These are phyloP conservation scores for Drosophila barbarae DNA, from an alignment of 2,888 invertebrate genomes.

Conservation along the genomic window DNA sequence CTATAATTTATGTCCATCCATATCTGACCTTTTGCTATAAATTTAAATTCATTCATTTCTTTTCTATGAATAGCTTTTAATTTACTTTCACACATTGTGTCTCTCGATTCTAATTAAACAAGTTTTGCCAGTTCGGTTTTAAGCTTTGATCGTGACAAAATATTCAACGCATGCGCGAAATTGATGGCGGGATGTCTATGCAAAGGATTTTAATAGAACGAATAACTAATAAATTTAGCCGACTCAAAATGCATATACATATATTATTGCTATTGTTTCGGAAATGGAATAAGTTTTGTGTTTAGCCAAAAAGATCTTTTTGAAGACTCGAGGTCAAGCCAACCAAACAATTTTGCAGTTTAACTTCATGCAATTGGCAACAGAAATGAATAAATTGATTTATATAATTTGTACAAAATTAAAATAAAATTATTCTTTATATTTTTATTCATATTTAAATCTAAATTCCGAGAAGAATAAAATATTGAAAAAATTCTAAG, in stretches of 20 bases:
- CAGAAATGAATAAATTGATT: too few relatives aligned
- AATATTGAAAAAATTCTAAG: too few relatives aligned
- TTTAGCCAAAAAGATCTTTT: neutral
- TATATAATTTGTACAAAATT: too few relatives aligned
- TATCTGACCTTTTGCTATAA: conserved; percentile 4
- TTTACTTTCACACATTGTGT: conserved; percentile 21
- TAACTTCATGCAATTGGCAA: neutral
- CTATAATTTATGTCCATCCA: neutral
- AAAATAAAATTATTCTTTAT: too few relatives aligned
- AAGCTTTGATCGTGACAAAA: conserved; percentile 13
- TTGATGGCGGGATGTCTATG: neutral
- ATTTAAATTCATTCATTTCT: conserved; percentile 11
- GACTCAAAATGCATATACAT: neutral
- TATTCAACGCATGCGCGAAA: conserved; percentile 12
- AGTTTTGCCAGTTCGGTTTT: conserved; percentile 5
- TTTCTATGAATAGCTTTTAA: conserved; percentile 4
- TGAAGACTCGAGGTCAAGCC: neutral
- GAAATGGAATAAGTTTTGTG: conserved; percentile 1
- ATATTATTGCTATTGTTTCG: too few relatives aligned
- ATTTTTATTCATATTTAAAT: too few relatives aligned
- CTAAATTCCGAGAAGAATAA: too few relatives aligned
- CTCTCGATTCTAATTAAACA: conserved; percentile 8
- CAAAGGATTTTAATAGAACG: conserved; percentile 8
- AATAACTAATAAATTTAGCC: neutral
- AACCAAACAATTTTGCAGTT: neutral